Percentiles rank a stretch among this genome's conserved stretches.
Conservation (phyloP, 2,888 invertebrate species). For the Acanthosepion lycidas region DNA sequence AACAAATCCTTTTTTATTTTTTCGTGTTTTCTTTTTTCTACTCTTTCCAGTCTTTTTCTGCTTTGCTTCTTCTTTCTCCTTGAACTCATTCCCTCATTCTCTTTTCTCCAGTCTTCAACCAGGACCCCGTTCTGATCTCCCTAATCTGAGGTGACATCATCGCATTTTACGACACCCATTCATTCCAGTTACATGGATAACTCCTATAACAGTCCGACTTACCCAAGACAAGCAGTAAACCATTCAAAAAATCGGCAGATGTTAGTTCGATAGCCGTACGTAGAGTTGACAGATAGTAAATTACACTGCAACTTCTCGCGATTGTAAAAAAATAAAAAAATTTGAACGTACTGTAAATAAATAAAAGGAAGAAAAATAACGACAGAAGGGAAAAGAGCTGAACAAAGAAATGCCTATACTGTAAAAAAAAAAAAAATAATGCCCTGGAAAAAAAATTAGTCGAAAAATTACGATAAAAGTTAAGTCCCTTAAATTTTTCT, state of each 20-base stretch:
- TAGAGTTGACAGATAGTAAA: constrained; percentile 33
- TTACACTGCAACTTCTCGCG: not conserved
- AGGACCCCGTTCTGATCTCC: not conserved
- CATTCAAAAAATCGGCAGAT: constrained; percentile 33
- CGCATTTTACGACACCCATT: constrained; percentile 11
- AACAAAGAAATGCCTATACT: not conserved
- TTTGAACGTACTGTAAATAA: not conserved
- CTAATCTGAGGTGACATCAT: constrained; percentile 33
- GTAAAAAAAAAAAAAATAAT: not conserved
- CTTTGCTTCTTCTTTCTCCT: not conserved
- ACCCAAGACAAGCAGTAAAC: constrained; percentile 33
- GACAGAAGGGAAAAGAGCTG: not conserved
- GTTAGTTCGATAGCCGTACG: constrained; percentile 33
- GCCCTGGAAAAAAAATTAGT: not conserved
- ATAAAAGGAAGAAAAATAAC: not conserved
- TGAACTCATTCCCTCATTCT: not conserved
- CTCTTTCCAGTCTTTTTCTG: not conserved
- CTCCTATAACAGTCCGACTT: constrained; percentile 10
- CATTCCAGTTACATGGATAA: constrained; percentile 13
- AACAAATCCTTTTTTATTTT: not conserved
- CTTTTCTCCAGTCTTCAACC: not conserved
- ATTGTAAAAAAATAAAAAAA: constrained; percentile 33
- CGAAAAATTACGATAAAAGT: not conserved
- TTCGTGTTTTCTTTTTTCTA: not conserved
- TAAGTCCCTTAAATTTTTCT: not conserved